A percentile compares a stretch with the other conserved stretches of the same genome.
Conservation (phyloP, 2,797 vertebrate species). For the Botia kubotai region DNA sequence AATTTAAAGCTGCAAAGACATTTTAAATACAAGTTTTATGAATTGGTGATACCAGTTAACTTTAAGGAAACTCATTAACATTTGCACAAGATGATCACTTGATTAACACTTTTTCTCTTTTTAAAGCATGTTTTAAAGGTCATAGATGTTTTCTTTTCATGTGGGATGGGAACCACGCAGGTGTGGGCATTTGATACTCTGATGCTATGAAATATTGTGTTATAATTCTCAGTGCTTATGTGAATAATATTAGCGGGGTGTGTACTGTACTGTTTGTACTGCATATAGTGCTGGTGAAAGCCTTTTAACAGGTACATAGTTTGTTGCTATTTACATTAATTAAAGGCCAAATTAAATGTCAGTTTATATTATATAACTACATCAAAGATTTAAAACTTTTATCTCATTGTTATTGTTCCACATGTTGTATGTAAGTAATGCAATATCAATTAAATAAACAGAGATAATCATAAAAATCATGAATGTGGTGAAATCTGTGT, state of each 20-base stretch:
- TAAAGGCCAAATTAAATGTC: background rate
- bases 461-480: too few species aligned
- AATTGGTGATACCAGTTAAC: background rate
- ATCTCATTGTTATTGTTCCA: background rate
- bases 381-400: too few species aligned
- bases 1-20: background rate
- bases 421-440: background rate
- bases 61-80: background rate
- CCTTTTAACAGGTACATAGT: background rate
- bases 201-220: background rate
- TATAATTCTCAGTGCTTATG: background rate
- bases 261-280: background rate
- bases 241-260: background rate
- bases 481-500: too few species aligned
- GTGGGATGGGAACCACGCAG: background rate
- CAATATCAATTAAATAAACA: too few species aligned
- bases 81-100: constrained; percentile 2
- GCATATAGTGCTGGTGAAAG: background rate
- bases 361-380: too few species aligned
- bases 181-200: background rate
- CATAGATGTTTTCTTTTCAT: background rate
- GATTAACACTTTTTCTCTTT: background rate
- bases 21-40: background rate
- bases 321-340: too few species aligned
- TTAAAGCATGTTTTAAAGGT: background rate